These are phyloP conservation scores for Spea multiplicata DNA, from an alignment of 2,113 vertebrate genomes.

Conservation along the genomic window DNA sequence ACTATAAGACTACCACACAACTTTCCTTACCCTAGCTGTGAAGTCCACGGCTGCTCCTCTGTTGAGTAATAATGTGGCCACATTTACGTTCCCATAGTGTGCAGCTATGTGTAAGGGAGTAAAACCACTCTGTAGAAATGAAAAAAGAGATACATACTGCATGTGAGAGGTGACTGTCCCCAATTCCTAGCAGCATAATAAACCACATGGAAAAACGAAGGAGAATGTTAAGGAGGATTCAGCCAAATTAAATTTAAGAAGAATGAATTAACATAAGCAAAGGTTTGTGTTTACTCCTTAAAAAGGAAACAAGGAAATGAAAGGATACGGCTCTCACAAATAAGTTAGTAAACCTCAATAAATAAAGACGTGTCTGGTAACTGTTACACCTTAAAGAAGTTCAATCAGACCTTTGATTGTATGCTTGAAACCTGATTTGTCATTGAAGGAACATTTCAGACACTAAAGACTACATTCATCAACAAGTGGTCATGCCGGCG, in stretches of 20 bases:
- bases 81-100: slow-evolving; percentile 93
- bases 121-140: slow-evolving; percentile 82
- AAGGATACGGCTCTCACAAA: too few relatives aligned
- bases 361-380: too few relatives aligned
- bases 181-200: too few relatives aligned
- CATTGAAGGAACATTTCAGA: too few relatives aligned
- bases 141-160: background rate
- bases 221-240: slow-evolving; percentile 16
- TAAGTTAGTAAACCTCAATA: too few relatives aligned
- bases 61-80: slow-evolving; percentile 91
- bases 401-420: too few relatives aligned
- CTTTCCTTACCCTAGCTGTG: slow-evolving; percentile 81
- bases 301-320: too few relatives aligned
- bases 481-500: background rate
- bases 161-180: too few relatives aligned
- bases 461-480: background rate
- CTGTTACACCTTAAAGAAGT: too few relatives aligned
- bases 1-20: background rate
- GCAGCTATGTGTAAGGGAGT: slow-evolving; percentile 94
- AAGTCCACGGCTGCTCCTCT: slow-evolving; percentile 93
- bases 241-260: slow-evolving; percentile 3
- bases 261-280: background rate
- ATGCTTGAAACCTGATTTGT: too few relatives aligned
- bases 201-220: background rate
- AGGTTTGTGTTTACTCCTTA: background rate